Base-by-base conservation (phyloP, 2,113 vertebrate genomes). In the Rhagologus leucostigma region DNA sequence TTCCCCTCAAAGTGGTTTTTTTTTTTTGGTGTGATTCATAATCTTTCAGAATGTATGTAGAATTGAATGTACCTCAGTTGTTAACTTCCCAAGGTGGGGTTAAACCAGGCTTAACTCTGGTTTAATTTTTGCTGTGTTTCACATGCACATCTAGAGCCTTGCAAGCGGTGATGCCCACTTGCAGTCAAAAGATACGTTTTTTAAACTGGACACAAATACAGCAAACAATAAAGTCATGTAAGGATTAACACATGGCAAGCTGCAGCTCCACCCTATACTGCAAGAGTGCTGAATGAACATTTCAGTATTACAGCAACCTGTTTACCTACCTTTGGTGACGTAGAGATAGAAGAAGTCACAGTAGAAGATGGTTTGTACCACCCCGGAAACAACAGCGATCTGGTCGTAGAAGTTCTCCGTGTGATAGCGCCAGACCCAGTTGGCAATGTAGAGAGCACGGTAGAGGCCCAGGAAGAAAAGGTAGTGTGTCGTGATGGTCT, bases 311-410 rank as follows among this genome's bases (percentile, higher is more conserved):
- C 5, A 35, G 33, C 37, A 24, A 63, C 13, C 22, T 44, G 12
- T 89, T 82, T 69, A 75, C 96, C 69, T 97, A 99, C 99, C 99
- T 97, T 98, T 99, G 56, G 99, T 99, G 94, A 99, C 59, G 1
- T 99, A 99, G 93, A 99, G 98, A 95, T 99, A 99, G 98, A 99
- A 99, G 98, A 99, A 99, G 73, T 99, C 99, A 11, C 99, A 99
- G 97, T 99, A 99, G 98, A 99, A 99, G 92, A 99, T 99, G 92
- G 99, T 99, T 97, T 99, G 99, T 47, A 99, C 99, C 1, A 99
- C 99, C 11, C 99, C 99, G 0, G 99, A 99, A 91, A 99, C 99
- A 11, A 99, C 98, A 0, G 99, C 99, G 0, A 99, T 99, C 95
- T 99, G 99, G 96, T 99, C 99, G 0, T 99, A 99, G 98, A 99